Evolutionary conservation across 1,140 invertebrate genomes (phyloP), one percentile per base, ranked within the genome.

Genomic region (Bombus ignitus): DNA sequence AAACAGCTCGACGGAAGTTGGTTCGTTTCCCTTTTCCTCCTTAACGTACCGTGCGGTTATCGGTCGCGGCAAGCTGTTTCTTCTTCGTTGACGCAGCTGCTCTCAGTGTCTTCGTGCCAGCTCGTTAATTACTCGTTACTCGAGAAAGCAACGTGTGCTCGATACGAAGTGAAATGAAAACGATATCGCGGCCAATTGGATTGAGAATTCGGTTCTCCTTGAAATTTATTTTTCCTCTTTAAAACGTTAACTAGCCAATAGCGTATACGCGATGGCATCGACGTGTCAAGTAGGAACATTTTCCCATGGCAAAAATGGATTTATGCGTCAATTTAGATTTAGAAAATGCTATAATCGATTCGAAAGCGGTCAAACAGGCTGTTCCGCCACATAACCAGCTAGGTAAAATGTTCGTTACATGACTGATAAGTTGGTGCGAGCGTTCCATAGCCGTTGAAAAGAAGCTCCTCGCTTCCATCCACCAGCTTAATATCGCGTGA

Each of bases 401-500:
- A 39, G 39, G 13, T 32, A 39, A 78, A 66, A 65, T 47, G 66
- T 79, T 79, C 28, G 62, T 65, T 79, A 28, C 62, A 47, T 25
- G 66, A 66, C 62, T 66, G 77, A 79, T 68, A 79, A 79, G 42
- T 39, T 35, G 42, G 28, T 35, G 42, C 47, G 35, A 76, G 47
- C 74, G 74, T 76, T 57, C 12, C 35, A 4, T 25, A 32, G 12
- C 12, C 32, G 62, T 12, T 79, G 42, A 66, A 79, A 79, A 66
- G n/a, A 66, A 47, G 39, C 39, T 66, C 76, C n/a, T 12, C 22
- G 62, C 77, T 79, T 78, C 59, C 59, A 32, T 39, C n/a, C 59
- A 22, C 15, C n/a, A 25, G 77, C 42, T 79, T 79, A 79, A 79
- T 79, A 79, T 79, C 62, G 77, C 77, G 39, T 66, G 77, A 79